Base-by-base conservation (phyloP, 2,888 invertebrate genomes). In the Electrophaes corylata region DNA sequence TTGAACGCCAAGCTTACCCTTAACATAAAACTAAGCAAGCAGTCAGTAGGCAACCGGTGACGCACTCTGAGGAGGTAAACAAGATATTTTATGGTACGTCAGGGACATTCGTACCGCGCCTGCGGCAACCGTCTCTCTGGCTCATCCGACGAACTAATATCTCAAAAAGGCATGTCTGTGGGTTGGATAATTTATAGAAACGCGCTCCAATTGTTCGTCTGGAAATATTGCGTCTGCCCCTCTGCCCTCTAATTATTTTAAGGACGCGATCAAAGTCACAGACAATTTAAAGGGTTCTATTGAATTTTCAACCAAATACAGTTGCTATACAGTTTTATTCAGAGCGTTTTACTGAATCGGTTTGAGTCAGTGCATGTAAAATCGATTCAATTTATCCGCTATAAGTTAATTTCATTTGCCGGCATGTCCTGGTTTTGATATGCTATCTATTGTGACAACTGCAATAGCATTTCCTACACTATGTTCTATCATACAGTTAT, bases 31-130 rank as follows among this genome's bases (percentile, higher is more conserved):
- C 14, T 14, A 2, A 41, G 31, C 54, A 57, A 8, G 48, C 54
- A 45, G n/a, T 58, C 57, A 52, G 55, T 58, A 58, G 55, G 55
- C 58, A 48, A 31, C 53, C 46, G 57, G 65, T 76, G 75, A 75
- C 76, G 71, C 76, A 75, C 66, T 63, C 64, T 45, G 60, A 58
- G 58, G 66, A 71, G 69, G 72, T 75, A 78, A 79, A 78, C 70
- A 73, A 73, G 71, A 67, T 64, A 65, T 72, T 77, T 77, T 76
- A 78, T 68, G 73, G 67, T 59, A 40, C 66, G 64, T 35, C 64
- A 57, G 63, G 71, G 68, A 70, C 69, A 68, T 71, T 67, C 62
- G 65, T 67, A 62, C 63, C 52, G 51, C 46, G 40, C 54, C 43
- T 31, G 52, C 62, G 54, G 60, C 62, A 64, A 50, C 60, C 62